A percentile compares a stretch with the other conserved stretches of the same genome.
phyloP scores from a whole-genome alignment of 2,888 invertebrate genomes.

The Cheilosia vernalis region DNA sequence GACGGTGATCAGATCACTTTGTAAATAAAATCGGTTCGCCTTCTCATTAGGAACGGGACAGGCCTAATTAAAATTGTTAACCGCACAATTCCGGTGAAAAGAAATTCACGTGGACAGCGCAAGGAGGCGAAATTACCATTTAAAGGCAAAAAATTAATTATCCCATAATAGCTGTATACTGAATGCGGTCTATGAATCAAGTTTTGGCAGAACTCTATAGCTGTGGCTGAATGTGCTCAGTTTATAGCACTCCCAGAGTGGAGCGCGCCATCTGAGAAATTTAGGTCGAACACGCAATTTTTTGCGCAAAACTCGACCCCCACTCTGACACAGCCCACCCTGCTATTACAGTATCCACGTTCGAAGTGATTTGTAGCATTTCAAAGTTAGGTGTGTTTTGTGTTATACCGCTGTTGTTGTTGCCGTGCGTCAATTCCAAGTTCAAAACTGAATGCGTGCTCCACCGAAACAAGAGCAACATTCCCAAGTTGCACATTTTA shows the following conservation, averaged over 20 bases:
- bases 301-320: constrained; percentile 3
- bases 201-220: constrained; percentile 23
- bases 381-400: constrained; percentile 63
- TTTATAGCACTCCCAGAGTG: constrained; percentile 39
- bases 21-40: too few relatives aligned
- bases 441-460: constrained; percentile 59
- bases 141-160: constrained; percentile 43
- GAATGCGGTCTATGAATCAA: constrained; percentile 2
- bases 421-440: constrained; percentile 34
- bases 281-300: constrained; percentile 58
- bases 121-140: not conserved
- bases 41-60: not conserved
- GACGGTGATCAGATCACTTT: too few relatives aligned
- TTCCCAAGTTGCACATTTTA: constrained; percentile 47
- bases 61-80: constrained; percentile 1
- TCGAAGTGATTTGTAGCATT: constrained; percentile 43
- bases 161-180: constrained; percentile 38
- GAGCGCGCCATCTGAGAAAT: constrained; percentile 50
- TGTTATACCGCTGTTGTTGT: constrained; percentile 21
- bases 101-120: not conserved
- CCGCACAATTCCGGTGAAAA: constrained; percentile 3
- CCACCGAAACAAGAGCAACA: constrained; percentile 55
- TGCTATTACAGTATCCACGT: not conserved
- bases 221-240: not conserved
- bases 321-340: not conserved